Evolutionary conservation across 2,888 invertebrate species (phyloP), one percentile per base, ranked within the genome.

Genomic region (Keiferia lycopersicella): DNA sequence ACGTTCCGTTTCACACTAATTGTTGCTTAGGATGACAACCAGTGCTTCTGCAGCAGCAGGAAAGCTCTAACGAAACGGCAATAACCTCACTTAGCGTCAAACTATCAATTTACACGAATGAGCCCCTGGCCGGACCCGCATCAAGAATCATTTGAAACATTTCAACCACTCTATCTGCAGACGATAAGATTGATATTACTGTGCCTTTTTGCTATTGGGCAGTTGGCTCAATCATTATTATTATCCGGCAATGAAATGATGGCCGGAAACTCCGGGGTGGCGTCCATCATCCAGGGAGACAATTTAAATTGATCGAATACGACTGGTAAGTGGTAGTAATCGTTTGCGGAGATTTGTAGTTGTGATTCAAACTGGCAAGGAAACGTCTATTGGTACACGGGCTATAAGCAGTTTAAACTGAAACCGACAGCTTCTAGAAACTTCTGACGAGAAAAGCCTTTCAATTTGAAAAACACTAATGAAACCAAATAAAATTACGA

Each of bases 221-320:
- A 20, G 12, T 22, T 22, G 20, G 51, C 14, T 12, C 51, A 60
- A 60, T 60, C 73, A 76, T 73, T n/a, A 72, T 68, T 62, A 69
- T 68, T 69, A 65, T 64, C 61, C 66, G 67, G 74, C 83, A 87
- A 89, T 88, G 86, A 88, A 83, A 88, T 83, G 87, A 90, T 88
- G 75, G 80, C 86, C 84, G 89, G 89, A 88, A 83, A 76, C 77
- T 69, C 22, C 69, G 71, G 83, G 84, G 85, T 81, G 87, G 80
- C 82, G 82, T 88, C 83, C 79, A 80, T 88, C 88, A 84, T 86
- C 79, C 73, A 71, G 63, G 71, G 71, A 75, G 84, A 84, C 84
- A 81, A 72, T 73, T 72, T 75, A 83, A 85, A 87, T 87, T 87
- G 86, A 74, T 67, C 69, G 68, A 34, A 34, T 56, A 56, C 26